Evolutionary conservation across 2,797 vertebrate genomes (phyloP).

Genomic region (Cephalopachus bancanus): DNA sequence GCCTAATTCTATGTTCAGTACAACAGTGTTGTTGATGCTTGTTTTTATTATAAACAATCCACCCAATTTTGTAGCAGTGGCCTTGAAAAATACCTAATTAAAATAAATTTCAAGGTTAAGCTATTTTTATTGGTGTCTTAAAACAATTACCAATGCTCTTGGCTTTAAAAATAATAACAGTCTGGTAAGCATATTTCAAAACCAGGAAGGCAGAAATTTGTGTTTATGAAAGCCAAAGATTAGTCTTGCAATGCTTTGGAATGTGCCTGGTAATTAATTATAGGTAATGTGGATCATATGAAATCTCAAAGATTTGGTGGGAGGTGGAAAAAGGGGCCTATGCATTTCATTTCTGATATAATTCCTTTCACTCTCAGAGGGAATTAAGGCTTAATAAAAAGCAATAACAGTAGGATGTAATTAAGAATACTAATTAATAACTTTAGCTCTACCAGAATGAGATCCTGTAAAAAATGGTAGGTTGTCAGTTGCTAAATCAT

Average conservation of each 20-base stretch:
- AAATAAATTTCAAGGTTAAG: conserved; percentile 75
- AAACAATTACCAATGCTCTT: conserved; percentile 63
- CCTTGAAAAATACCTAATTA: conserved; percentile 69
- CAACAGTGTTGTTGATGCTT: conserved; percentile 37
- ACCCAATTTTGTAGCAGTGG: conserved; percentile 57
- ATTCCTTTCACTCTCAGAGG: conserved; percentile 47
- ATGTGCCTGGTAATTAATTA: conserved; percentile 70
- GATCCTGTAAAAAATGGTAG: conserved; percentile 73
- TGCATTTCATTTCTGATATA: conserved; percentile 73
- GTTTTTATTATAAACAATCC: conserved; percentile 77
- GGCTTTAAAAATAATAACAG: conserved; percentile 74
- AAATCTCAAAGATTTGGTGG: conserved; percentile 51
- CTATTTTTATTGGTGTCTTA: conserved; percentile 77
- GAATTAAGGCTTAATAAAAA: conserved; percentile 80
- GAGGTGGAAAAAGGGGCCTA: neutral
- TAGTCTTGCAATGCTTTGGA: conserved; percentile 48
- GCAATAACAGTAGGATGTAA: conserved; percentile 64
- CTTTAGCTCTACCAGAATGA: conserved; percentile 43
- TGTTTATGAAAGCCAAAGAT: conserved; percentile 63
- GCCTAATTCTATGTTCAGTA: conserved; percentile 50
- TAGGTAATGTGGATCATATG: conserved; percentile 2
- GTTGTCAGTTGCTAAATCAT: conserved; percentile 73
- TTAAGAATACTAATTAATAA: conserved; percentile 78
- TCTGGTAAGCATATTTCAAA: conserved; percentile 66
- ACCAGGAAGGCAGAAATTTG: conserved; percentile 65